Conservation (phyloP, 2,113 vertebrate species). For the Menidia beryllina region DNA sequence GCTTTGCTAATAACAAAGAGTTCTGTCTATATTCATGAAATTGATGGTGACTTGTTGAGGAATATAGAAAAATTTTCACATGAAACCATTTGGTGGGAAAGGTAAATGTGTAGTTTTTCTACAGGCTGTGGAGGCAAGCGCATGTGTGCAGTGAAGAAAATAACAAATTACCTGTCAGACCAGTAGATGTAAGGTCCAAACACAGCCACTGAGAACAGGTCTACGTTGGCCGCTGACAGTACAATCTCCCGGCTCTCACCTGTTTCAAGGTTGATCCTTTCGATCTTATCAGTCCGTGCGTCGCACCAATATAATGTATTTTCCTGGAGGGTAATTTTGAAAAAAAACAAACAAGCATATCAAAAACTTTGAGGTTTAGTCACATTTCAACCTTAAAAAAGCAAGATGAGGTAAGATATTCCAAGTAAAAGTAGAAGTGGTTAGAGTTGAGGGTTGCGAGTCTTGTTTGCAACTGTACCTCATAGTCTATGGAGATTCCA, state of each 20-base stretch:
- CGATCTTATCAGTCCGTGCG: slow-evolving; percentile 98
- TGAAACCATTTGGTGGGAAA: slow-evolving; percentile 73
- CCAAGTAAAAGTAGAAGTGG: not conserved
- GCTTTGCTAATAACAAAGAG: not conserved
- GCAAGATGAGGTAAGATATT: slow-evolving; percentile 53
- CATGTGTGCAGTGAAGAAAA: slow-evolving; percentile 85
- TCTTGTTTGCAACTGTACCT: slow-evolving; percentile 82
- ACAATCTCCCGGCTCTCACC: slow-evolving; percentile 96
- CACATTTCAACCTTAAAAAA: slow-evolving; percentile 72
- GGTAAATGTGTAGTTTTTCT: slow-evolving; percentile 83
- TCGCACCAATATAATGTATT: slow-evolving; percentile 99
- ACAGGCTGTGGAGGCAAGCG: slow-evolving; percentile 77
- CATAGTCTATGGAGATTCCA: slow-evolving; percentile 96
- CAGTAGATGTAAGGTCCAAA: slow-evolving; percentile 99
- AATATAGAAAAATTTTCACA: slow-evolving; percentile 58
- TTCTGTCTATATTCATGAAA: slow-evolving; percentile 57
- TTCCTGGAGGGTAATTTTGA: slow-evolving; percentile 92
- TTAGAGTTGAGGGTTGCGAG: slow-evolving; percentile 24
- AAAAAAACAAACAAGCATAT: slow-evolving; percentile 83
- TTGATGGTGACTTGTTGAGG: slow-evolving; percentile 48
- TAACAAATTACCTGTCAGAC: slow-evolving; percentile 99
- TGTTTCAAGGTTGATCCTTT: slow-evolving; percentile 98
- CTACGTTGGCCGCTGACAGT: slow-evolving; percentile 95
- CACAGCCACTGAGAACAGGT: slow-evolving; percentile 98
- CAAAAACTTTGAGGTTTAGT: slow-evolving; percentile 52